Conservation (phyloP, 2,888 invertebrate species). For the Pheosia tremula region DNA sequence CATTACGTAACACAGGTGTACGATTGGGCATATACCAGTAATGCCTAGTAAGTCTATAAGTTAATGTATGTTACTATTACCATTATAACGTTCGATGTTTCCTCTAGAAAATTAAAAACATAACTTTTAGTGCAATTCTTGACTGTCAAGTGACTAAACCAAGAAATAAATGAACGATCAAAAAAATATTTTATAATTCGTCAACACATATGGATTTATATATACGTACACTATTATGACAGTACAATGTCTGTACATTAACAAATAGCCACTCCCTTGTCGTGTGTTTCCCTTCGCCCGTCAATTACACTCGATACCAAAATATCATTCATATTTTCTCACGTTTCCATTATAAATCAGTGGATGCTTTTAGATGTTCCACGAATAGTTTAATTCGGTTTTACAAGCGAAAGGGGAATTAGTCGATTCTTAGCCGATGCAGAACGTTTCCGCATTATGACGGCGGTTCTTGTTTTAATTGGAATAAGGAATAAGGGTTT, state of each 20-base stretch:
- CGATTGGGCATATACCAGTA: no score
- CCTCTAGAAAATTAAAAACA: no score
- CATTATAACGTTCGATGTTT: no score
- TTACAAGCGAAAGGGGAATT: constrained; percentile 68
- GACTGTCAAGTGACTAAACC: no score
- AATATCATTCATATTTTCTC: constrained; percentile 65
- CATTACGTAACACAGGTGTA: background rate
- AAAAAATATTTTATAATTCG: background rate
- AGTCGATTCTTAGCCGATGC: constrained; percentile 58
- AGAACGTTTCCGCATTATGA: constrained; percentile 64
- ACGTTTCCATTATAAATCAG: constrained; percentile 70
- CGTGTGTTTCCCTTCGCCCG: constrained; percentile 9
- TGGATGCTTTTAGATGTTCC: constrained; percentile 67
- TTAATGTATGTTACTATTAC: no score
- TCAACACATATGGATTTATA: constrained; percentile 19
- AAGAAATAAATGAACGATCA: background rate
- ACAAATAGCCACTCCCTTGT: constrained; percentile 7
- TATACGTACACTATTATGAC: constrained; percentile 11
- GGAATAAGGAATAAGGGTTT: background rate
- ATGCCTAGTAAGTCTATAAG: no score
- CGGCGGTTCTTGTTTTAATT: constrained; percentile 12
- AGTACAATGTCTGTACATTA: constrained; percentile 15
- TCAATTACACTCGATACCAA: constrained; percentile 36
- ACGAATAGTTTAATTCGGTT: constrained; percentile 71
- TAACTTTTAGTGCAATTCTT: no score